These are phyloP conservation scores for Acyrthosiphon pisum DNA, from an alignment of 1,140 invertebrate species.

Conservation along the genomic window DNA sequence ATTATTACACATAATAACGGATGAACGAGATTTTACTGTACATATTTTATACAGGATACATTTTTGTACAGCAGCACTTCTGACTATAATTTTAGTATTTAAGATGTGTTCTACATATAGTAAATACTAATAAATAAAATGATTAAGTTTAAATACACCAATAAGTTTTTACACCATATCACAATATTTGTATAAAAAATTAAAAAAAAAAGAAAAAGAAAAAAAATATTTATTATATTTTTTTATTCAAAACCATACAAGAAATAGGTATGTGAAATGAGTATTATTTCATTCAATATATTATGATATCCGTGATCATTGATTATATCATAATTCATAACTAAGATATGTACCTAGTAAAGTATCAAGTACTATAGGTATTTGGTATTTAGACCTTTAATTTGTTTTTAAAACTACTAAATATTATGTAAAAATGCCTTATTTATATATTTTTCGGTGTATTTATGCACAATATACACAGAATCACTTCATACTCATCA, in stretches of 20 bases:
- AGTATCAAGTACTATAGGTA: neutral
- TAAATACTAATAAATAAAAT: neutral
- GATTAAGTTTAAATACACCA: neutral
- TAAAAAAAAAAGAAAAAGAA: too few relatives aligned
- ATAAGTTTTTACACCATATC: neutral
- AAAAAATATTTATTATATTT: neutral
- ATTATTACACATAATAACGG: neutral
- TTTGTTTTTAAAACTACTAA: neutral
- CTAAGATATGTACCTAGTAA: neutral
- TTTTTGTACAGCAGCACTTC: too few relatives aligned
- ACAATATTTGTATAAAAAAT: neutral
- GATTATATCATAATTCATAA: neutral
- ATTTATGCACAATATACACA: neutral
- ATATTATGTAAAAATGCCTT: neutral
- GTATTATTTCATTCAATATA: too few relatives aligned
- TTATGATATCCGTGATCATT: neutral
- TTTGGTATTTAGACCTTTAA: neutral
- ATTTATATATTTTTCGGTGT: neutral
- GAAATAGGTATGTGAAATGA: neutral
- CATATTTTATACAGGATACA: neutral
- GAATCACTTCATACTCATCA: neutral
- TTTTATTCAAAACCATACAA: neutral
- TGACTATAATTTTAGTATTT: too few relatives aligned
- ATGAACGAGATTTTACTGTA: too few relatives aligned
- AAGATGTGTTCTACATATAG: too few relatives aligned